Conservation (phyloP, 2,113 vertebrate genomes). For the Amphiprion ocellaris region DNA sequence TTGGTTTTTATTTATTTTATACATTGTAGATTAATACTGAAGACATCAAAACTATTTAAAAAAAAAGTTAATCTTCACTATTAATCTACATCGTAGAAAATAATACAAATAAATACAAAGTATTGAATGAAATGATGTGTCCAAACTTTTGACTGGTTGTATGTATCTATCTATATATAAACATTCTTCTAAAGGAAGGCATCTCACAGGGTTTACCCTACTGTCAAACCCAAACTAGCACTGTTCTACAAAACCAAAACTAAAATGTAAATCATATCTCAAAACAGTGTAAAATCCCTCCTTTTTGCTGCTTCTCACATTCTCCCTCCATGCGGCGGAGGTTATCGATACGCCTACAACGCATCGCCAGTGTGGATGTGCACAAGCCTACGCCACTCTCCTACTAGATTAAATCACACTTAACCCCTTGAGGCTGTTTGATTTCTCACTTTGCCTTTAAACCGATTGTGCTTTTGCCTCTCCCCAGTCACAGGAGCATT, state of each 20-base stretch:
- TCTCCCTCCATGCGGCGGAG: constrained; percentile 46
- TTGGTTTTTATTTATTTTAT: too few species aligned
- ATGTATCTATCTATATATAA: too few species aligned
- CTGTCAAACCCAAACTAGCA: neutral
- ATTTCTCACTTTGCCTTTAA: constrained; percentile 63
- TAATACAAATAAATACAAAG: too few species aligned
- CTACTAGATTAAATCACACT: constrained; percentile 62
- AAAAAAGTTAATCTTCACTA: too few species aligned
- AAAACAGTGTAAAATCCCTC: constrained; percentile 25
- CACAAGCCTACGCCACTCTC: constrained; percentile 60
- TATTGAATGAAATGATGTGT: too few species aligned
- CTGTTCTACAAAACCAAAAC: constrained; percentile 11
- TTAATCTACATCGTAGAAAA: too few species aligned
- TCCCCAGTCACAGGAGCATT: constrained; percentile 28
- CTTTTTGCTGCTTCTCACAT: constrained; percentile 48
- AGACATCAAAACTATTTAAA: too few species aligned
- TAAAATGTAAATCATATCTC: constrained; percentile 3
- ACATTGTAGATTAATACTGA: too few species aligned
- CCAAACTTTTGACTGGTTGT: too few species aligned
- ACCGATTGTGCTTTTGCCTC: constrained; percentile 54
- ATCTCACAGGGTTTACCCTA: too few species aligned
- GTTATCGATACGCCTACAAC: constrained; percentile 63
- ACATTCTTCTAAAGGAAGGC: too few species aligned
- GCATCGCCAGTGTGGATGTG: constrained; percentile 42
- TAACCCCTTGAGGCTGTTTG: constrained; percentile 64